phyloP scores from a whole-genome alignment of 2,797 vertebrate genomes.

The Propithecus perrieri region DNA sequence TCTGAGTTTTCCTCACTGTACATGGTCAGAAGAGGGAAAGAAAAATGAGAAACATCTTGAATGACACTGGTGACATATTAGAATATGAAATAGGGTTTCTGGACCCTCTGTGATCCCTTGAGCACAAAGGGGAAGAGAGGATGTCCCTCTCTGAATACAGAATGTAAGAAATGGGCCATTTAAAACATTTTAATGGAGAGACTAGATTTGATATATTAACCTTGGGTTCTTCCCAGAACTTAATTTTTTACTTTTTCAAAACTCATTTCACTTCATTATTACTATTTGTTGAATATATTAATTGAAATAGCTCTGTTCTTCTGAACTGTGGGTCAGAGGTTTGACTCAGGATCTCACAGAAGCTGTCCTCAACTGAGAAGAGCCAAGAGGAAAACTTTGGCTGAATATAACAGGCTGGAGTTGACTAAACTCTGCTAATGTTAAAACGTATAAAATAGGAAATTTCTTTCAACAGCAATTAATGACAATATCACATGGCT shows the following conservation, averaged over 20 bases:
- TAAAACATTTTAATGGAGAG: neutral
- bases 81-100: neutral
- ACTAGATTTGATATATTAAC: slow-evolving; percentile 13
- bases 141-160: neutral
- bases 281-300: slow-evolving; percentile 29
- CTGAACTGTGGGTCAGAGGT: neutral
- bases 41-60: neutral
- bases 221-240: neutral
- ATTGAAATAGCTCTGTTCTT: neutral
- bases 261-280: slow-evolving; percentile 21
- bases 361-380: neutral
- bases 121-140: neutral
- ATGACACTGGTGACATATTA: neutral
- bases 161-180: neutral
- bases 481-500: neutral
- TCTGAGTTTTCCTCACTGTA: neutral
- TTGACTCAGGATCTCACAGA: neutral
- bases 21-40: neutral
- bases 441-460: neutral
- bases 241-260: slow-evolving; percentile 30
- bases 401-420: neutral
- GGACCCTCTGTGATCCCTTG: neutral
- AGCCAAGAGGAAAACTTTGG: neutral
- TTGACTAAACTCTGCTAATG: neutral
- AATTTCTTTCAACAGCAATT: neutral